These are phyloP conservation scores for Thera obeliscata DNA, from an alignment of 2,888 invertebrate genomes.

Conservation along the genomic window DNA sequence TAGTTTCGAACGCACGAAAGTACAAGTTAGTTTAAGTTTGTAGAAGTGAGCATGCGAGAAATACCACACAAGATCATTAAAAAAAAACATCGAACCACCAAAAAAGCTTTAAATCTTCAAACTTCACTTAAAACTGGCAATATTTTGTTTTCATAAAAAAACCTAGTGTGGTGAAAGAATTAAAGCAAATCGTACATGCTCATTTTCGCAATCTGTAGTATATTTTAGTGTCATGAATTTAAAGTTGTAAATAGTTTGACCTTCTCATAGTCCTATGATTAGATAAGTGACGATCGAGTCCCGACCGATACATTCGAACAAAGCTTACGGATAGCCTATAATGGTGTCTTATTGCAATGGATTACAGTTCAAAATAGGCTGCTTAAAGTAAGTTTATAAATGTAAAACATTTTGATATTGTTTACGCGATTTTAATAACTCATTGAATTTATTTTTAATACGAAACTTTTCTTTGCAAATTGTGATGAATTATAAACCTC, in stretches of 20 bases:
- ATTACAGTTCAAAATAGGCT: slow-evolving; percentile 20
- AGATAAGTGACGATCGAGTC: slow-evolving; percentile 44
- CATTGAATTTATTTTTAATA: not conserved
- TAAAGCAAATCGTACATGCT: not conserved
- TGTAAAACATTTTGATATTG: slow-evolving; percentile 40
- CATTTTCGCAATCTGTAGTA: slow-evolving; percentile 5
- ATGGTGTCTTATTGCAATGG: slow-evolving; percentile 9
- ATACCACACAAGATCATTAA: not conserved
- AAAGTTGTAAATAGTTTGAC: slow-evolving; percentile 23
- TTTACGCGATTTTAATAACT: slow-evolving; percentile 15
- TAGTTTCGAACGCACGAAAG: slow-evolving; percentile 64
- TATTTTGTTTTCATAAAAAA: no score
- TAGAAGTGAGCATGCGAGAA: slow-evolving; percentile 26
- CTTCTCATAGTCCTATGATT: slow-evolving; percentile 31
- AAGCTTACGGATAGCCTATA: slow-evolving; percentile 22
- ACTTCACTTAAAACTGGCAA: no score
- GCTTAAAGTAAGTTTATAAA: slow-evolving; percentile 21
- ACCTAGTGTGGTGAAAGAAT: no score
- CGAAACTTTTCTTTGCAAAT: not conserved
- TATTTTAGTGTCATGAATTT: slow-evolving; percentile 1
- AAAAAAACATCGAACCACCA: no score
- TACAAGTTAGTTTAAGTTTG: slow-evolving; percentile 76
- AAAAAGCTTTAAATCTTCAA: no score
- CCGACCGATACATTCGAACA: slow-evolving; percentile 70
- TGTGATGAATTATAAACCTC: not conserved